Evolutionary conservation across 2,797 vertebrate species (phyloP), one percentile per base, ranked within the genome.

Genomic region (Ambastaia sidthimunki): DNA sequence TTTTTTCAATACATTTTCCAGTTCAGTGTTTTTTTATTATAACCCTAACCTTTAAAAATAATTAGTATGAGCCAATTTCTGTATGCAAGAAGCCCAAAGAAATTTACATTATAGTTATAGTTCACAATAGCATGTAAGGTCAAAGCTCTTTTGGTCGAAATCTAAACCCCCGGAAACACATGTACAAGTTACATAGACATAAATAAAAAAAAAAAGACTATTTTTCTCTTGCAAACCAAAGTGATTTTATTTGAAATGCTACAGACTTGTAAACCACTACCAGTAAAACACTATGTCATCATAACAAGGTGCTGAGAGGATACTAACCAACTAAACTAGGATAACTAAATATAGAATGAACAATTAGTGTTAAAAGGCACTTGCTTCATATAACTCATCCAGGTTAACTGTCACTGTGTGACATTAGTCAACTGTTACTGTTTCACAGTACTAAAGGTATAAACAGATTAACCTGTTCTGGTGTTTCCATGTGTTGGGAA

Each of bases 221-320:
- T 41, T 15, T 52, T 41, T 44, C 19, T 55, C 13, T 13, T 47
- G 34, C 19, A 73, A 73, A 12, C 9, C 21, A n/a, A 28, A 34
- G 18, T 59, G 1, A 2, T 31, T 76, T 77, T 69, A 77, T 69
- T 59, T 69, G 7, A 59, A 69, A 59, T 69, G 7, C 16, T 21
- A 21, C 13, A 55, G 44, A 68, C 4, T 59, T 48, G 7, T 69
- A 41, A 48, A 31, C 34, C 37, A 76, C 3, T 44, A 44, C 50
- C 16, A 57, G 18, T 23, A 3, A 16, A 65, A 65, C 11, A 37
- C 25, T 16, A 65, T 34, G 60, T 11, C 7, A 52, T 52, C 18
- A 52, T 52, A 52, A 52, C 5, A 52, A 7, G 50, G 41, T 44
- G 41, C 41, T 19, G 19, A 7, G 19, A 19, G n/a, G n/a, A 59